Conservation (phyloP, 1,140 invertebrate species). For the Drosophila varians region DNA sequence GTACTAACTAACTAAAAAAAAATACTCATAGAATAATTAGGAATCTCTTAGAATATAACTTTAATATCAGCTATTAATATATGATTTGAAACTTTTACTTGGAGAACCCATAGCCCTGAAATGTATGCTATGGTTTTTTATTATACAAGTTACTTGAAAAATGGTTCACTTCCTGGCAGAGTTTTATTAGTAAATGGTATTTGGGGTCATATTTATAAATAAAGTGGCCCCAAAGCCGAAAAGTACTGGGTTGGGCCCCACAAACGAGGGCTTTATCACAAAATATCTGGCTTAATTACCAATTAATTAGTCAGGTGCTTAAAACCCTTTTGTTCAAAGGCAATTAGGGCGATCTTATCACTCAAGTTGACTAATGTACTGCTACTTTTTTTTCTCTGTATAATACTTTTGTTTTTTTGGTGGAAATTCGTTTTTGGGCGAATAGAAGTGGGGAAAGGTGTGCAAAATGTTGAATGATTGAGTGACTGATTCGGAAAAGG, state of each 20-base stretch:
- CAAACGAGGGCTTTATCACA: background rate
- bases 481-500: background rate
- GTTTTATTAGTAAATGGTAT: background rate
- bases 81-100: too few species aligned
- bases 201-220: background rate
- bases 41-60: too few species aligned
- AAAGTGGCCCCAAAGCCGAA: background rate
- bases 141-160: too few species aligned
- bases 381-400: background rate
- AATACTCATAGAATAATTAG: too few species aligned
- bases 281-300: background rate
- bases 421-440: background rate
- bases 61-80: too few species aligned
- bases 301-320: background rate
- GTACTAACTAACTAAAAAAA: too few species aligned
- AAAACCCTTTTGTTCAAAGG: background rate
- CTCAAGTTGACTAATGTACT: background rate
- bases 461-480: background rate
- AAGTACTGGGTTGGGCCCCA: background rate
- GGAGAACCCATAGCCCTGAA: too few species aligned
- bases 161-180: too few species aligned
- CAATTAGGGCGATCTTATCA: constrained; percentile 1
- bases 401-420: background rate
- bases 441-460: background rate
- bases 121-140: too few species aligned